Evolutionary conservation across 2,797 vertebrate species (phyloP).

Genomic region (Acropternis orthonyx): DNA sequence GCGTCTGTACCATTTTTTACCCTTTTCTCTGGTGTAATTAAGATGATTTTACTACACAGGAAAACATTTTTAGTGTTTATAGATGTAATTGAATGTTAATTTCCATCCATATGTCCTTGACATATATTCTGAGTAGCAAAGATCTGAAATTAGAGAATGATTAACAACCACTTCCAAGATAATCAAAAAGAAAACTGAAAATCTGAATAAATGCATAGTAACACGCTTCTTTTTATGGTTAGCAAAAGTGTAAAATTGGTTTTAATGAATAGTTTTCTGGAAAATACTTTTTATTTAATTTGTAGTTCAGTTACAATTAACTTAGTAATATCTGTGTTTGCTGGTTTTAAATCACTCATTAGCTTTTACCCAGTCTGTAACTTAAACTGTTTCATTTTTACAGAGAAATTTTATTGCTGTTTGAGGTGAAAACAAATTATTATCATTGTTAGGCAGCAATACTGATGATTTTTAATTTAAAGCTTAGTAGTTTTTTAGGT

Average conservation of each 20-base stretch:
- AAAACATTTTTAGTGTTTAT: constrained; percentile 50
- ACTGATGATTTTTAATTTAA: not conserved
- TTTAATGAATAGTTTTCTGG: constrained; percentile 19
- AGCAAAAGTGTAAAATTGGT: not conserved
- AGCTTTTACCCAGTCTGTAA: not conserved
- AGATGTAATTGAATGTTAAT: constrained; percentile 42
- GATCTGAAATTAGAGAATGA: constrained; percentile 31
- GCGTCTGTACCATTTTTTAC: not conserved
- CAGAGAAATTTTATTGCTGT: not conserved
- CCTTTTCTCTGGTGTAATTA: constrained; percentile 31
- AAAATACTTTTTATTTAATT: not conserved
- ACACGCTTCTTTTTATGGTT: not conserved
- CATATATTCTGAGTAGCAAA: constrained; percentile 9
- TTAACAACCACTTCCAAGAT: constrained; percentile 12
- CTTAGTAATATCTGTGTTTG: not conserved
- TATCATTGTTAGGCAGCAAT: not conserved
- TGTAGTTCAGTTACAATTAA: not conserved
- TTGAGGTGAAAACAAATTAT: not conserved
- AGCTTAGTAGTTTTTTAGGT: not conserved
- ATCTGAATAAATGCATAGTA: not conserved
- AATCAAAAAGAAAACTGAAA: not conserved
- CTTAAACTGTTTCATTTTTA: not conserved
- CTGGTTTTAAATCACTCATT: not conserved
- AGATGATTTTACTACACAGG: constrained; percentile 3
- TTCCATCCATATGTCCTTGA: constrained; percentile 47